A percentile compares a stretch with the other conserved stretches of the same genome.
Conservation (phyloP, 1,140 invertebrate species). For the Gonatopus flavifemur region DNA sequence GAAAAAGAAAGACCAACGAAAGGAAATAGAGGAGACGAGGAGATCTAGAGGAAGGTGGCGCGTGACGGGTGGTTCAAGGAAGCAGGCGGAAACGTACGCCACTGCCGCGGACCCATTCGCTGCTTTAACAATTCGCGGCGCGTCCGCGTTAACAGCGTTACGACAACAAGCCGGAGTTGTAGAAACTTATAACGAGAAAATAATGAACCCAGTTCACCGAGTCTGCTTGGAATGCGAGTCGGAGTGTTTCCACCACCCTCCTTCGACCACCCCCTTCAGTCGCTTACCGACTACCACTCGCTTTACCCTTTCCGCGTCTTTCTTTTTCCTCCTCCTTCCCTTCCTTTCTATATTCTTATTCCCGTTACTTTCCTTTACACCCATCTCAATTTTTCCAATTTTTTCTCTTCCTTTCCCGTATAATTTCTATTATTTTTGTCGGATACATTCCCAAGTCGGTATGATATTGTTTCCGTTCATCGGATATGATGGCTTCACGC, state of each 20-base stretch:
- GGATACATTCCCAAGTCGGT: no score
- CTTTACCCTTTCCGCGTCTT: constrained; percentile 9
- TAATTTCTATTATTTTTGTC: no score
- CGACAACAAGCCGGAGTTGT: constrained; percentile 56
- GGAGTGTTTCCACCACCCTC: constrained; percentile 22
- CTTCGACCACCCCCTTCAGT: neutral
- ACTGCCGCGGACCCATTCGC: constrained; percentile 35
- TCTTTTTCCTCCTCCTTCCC: constrained; percentile 8
- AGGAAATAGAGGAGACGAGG: constrained; percentile 4
- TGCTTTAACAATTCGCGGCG: constrained; percentile 53
- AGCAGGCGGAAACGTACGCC: constrained; percentile 21
- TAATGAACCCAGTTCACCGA: constrained; percentile 54
- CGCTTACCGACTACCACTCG: constrained; percentile 8
- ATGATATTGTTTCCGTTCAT: no score
- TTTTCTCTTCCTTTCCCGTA: neutral
- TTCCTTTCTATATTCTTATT: constrained; percentile 10
- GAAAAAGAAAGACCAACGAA: constrained; percentile 11
- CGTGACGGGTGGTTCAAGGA: constrained; percentile 34
- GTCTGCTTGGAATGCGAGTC: constrained; percentile 54
- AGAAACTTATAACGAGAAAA: constrained; percentile 59
- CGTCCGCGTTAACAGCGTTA: constrained; percentile 56
- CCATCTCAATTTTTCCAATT: neutral
- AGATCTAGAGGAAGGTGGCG: constrained; percentile 9
- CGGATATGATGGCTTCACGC: no score
- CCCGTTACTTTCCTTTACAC: neutral